These are phyloP conservation scores for Rhegmatorhina hoffmannsi DNA, from an alignment of 2,113 vertebrate genomes.

Conservation along the genomic window DNA sequence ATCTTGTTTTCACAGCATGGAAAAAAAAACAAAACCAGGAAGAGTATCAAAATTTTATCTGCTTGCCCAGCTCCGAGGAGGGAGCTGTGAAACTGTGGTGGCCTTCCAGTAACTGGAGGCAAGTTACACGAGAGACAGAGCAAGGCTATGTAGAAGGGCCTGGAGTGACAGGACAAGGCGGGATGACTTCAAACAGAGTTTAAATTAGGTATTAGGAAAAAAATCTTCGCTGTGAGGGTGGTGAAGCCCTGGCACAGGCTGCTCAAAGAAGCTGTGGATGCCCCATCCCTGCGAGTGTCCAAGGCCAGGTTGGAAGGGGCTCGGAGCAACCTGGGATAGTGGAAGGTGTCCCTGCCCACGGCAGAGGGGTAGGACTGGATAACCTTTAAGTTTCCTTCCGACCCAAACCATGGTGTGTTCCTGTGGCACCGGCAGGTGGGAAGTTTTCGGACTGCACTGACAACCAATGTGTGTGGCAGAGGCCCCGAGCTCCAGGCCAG, in stretches of 20 bases:
- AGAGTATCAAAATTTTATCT: too few species aligned
- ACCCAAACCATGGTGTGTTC: background rate
- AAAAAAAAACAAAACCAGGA: background rate
- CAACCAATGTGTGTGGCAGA: rapidly evolving
- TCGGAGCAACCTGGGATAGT: background rate
- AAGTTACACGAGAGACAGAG: rapidly evolving
- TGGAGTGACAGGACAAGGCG: background rate
- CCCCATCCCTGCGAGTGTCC: background rate
- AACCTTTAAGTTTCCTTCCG: background rate
- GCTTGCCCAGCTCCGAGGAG: too few species aligned
- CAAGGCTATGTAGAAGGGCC: background rate
- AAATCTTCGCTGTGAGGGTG: background rate
- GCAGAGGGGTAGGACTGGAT: background rate
- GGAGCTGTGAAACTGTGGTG: background rate
- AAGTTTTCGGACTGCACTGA: background rate
- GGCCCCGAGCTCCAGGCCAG: background rate
- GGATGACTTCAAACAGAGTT: background rate
- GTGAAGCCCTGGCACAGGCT: background rate
- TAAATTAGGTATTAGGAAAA: background rate
- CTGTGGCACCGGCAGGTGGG: background rate
- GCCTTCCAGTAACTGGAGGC: background rate
- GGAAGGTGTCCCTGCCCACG: background rate
- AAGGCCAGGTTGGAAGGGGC: background rate
- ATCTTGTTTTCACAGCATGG: rapidly evolving
- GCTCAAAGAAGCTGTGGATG: background rate